Percentiles rank a stretch among this genome's conserved stretches.
Evolutionary conservation across 1,140 invertebrate genomes (phyloP).

Genomic region (Drosophila eugracilis): DNA sequence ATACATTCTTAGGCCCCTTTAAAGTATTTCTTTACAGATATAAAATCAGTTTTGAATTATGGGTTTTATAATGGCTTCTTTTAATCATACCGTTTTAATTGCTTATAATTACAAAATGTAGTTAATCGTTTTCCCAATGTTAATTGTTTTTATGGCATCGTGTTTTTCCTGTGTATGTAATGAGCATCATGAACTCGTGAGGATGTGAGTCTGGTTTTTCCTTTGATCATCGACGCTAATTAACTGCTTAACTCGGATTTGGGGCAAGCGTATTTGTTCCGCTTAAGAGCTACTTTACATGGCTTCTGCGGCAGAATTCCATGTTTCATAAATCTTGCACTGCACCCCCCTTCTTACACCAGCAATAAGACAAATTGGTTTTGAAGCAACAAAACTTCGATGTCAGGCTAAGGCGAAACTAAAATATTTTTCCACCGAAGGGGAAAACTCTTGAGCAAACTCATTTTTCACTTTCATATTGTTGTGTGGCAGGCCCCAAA

Average conservation of each 20-base stretch:
- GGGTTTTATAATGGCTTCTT: neutral
- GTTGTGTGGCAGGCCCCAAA: slow-evolving; percentile 51
- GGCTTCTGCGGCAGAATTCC: slow-evolving; percentile 1
- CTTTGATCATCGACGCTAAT: slow-evolving; percentile 25
- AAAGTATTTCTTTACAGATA: neutral
- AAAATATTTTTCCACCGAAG: slow-evolving; percentile 53
- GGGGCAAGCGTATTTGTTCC: slow-evolving; percentile 4
- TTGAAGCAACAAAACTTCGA: slow-evolving; percentile 58
- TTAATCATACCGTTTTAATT: neutral
- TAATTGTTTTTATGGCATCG: neutral
- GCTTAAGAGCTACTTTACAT: slow-evolving; percentile 14
- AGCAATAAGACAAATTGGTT: slow-evolving; percentile 78
- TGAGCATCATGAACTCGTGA: slow-evolving; percentile 23
- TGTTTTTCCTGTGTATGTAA: slow-evolving; percentile 15
- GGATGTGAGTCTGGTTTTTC: slow-evolving; percentile 28
- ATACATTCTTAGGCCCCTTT: too few relatives aligned
- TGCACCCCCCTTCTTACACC: slow-evolving; percentile 19
- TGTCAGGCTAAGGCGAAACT: slow-evolving; percentile 67
- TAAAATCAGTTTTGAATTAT: neutral
- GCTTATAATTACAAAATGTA: neutral
- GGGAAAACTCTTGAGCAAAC: slow-evolving; percentile 66
- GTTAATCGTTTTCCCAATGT: neutral
- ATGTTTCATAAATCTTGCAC: slow-evolving; percentile 61
- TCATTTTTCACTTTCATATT: slow-evolving; percentile 81
- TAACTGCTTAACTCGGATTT: slow-evolving; percentile 53